phyloP scores from a whole-genome alignment of 2,888 invertebrate genomes.

The Autographa gamma region DNA sequence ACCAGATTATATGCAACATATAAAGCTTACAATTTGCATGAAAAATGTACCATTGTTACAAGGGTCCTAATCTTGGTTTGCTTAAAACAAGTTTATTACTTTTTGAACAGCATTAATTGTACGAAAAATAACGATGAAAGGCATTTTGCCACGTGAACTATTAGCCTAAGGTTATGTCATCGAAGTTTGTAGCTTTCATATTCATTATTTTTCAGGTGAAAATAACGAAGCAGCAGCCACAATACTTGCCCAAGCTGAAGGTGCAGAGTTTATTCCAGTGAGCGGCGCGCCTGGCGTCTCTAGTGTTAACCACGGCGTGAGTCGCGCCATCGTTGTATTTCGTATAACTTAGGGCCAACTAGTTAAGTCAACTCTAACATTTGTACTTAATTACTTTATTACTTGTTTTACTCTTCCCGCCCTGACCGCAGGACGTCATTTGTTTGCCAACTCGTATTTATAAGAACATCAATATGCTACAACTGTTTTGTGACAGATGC shows the following conservation, averaged over 20 bases:
- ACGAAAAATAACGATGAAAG: too few species aligned
- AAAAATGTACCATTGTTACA: too few species aligned
- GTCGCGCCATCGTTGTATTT: slow-evolving; percentile 52
- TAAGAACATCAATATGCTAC: slow-evolving; percentile 34
- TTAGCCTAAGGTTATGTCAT: too few species aligned
- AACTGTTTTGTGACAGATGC: slow-evolving; percentile 26
- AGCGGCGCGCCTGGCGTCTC: slow-evolving; percentile 47
- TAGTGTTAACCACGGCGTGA: slow-evolving; percentile 41
- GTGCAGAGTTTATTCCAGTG: slow-evolving; percentile 85
- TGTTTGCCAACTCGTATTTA: slow-evolving; percentile 31
- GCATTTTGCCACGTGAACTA: too few species aligned
- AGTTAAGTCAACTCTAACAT: slow-evolving; percentile 60
- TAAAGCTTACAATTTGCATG: too few species aligned
- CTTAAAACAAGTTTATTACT: too few species aligned
- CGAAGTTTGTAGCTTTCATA: too few species aligned
- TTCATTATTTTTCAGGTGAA: slow-evolving; percentile 73
- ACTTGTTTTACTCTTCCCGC: slow-evolving; percentile 5
- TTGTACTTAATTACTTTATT: slow-evolving; percentile 57
- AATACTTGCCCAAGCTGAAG: slow-evolving; percentile 82
- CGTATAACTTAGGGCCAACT: slow-evolving; percentile 70
- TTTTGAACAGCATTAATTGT: too few species aligned
- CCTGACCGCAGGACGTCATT: slow-evolving; percentile 43
- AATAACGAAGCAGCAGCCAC: slow-evolving; percentile 76
- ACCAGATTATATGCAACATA: too few species aligned
- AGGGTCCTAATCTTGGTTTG: too few species aligned